These are phyloP conservation scores for Nebria ingens DNA, from an alignment of 1,140 invertebrate species.

Conservation along the genomic window DNA sequence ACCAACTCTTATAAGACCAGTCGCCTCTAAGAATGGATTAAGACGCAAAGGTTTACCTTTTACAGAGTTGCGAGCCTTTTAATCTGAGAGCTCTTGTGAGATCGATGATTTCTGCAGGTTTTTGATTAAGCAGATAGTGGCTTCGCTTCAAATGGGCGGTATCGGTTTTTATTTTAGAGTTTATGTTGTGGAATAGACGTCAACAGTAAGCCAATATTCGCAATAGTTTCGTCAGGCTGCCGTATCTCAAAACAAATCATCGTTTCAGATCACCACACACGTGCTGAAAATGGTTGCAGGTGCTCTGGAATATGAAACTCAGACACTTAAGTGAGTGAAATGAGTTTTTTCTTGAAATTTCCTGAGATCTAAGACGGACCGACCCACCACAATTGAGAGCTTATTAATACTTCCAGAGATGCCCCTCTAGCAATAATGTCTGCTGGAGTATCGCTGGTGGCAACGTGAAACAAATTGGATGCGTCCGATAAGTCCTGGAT, in stretches of 20 bases:
- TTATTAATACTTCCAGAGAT: slow-evolving; percentile 19
- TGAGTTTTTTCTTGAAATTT: too few relatives aligned
- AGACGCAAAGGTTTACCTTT: not conserved
- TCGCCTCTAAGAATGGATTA: too few relatives aligned
- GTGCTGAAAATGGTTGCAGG: not conserved
- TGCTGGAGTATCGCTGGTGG: slow-evolving; percentile 26
- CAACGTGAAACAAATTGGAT: slow-evolving; percentile 25
- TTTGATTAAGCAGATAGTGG: not conserved
- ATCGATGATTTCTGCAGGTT: too few relatives aligned
- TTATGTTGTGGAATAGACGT: not conserved
- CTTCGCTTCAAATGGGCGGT: not conserved
- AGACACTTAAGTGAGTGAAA: slow-evolving; percentile 25
- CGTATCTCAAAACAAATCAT: not conserved
- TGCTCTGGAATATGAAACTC: not conserved
- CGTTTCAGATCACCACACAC: not conserved
- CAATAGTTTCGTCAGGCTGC: not conserved
- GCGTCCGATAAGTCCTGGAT: slow-evolving; percentile 24
- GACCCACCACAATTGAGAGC: slow-evolving; percentile 27
- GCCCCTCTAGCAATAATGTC: slow-evolving; percentile 28
- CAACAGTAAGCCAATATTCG: not conserved
- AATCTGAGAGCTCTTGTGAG: not conserved
- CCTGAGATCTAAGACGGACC: too few relatives aligned
- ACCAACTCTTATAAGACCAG: slow-evolving; percentile 31
- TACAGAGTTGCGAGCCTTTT: not conserved
- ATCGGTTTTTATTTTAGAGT: not conserved